A percentile compares a stretch with the other conserved stretches of the same genome.
These are phyloP conservation scores for Forbesichthys papilliferus DNA, from an alignment of 2,113 vertebrate genomes.

Conservation along the genomic window DNA sequence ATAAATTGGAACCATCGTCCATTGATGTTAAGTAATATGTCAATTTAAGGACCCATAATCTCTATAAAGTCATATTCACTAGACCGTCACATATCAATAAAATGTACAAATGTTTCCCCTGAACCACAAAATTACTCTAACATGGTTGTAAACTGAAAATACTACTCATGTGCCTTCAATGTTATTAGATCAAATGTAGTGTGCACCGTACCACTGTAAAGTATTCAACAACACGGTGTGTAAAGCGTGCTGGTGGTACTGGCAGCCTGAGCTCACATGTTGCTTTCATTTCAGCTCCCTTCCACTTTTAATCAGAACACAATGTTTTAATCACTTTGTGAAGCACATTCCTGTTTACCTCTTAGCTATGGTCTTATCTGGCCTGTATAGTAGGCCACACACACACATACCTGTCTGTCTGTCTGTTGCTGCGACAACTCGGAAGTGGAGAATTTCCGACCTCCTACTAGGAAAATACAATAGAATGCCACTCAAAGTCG, in stretches of 20 bases:
- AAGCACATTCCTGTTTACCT: not conserved
- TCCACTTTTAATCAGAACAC: not conserved
- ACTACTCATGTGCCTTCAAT: no score
- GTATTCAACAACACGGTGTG: no score
- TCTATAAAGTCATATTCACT: not conserved
- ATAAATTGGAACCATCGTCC: no score
- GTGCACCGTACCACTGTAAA: not conserved
- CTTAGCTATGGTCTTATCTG: not conserved
- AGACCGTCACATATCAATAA: not conserved
- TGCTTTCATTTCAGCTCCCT: not conserved
- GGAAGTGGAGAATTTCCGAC: no score
- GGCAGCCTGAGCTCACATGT: not conserved
- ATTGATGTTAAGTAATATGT: no score
- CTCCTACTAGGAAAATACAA: no score
- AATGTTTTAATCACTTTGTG: constrained; percentile 1
- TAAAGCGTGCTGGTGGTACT: no score
- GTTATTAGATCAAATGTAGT: not conserved
- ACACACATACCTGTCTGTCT: not conserved
- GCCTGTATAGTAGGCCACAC: not conserved
- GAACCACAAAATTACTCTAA: no score
- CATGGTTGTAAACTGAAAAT: no score
- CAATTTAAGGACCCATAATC: no score
- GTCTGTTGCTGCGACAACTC: not conserved
- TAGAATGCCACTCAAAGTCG: no score
- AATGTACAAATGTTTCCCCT: no score